These are phyloP conservation scores for Agrypnus murinus DNA, from an alignment of 2,888 invertebrate genomes.

Conservation along the genomic window DNA sequence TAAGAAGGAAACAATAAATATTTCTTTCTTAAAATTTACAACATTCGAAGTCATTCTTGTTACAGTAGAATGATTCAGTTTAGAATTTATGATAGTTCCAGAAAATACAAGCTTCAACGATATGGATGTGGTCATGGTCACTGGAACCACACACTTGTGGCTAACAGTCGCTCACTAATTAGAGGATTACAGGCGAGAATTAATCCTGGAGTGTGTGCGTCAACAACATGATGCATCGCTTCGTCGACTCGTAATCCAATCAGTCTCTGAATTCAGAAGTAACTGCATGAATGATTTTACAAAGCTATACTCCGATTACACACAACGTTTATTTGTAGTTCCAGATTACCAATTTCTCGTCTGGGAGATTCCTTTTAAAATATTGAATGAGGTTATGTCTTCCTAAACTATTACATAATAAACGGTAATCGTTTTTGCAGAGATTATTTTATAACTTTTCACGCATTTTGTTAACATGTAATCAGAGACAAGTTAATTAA, in stretches of 20 bases:
- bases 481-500: too few relatives aligned
- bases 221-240: conserved; percentile 26
- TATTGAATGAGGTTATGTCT: too few relatives aligned
- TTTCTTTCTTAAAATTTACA: not conserved
- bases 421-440: too few relatives aligned
- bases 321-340: conserved; percentile 9
- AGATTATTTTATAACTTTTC: too few relatives aligned
- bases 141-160: conserved; percentile 15
- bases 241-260: conserved; percentile 20
- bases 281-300: conserved; percentile 17
- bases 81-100: conserved; percentile 3
- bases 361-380: not conserved
- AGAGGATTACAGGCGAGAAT: conserved; percentile 23
- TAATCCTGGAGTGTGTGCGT: conserved; percentile 19
- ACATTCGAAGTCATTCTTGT: conserved; percentile 1
- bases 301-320: not conserved
- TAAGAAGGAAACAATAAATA: conserved; percentile 23
- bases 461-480: too few relatives aligned
- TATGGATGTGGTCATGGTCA: conserved; percentile 23
- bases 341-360: conserved; percentile 8
- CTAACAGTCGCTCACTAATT: conserved; percentile 19
- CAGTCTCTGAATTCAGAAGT: conserved; percentile 22
- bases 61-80: conserved; percentile 6
- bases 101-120: not conserved
- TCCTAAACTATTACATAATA: too few relatives aligned